These are phyloP conservation scores for Drosophila yakuba DNA, from an alignment of 1,140 invertebrate genomes.

Conservation along the genomic window DNA sequence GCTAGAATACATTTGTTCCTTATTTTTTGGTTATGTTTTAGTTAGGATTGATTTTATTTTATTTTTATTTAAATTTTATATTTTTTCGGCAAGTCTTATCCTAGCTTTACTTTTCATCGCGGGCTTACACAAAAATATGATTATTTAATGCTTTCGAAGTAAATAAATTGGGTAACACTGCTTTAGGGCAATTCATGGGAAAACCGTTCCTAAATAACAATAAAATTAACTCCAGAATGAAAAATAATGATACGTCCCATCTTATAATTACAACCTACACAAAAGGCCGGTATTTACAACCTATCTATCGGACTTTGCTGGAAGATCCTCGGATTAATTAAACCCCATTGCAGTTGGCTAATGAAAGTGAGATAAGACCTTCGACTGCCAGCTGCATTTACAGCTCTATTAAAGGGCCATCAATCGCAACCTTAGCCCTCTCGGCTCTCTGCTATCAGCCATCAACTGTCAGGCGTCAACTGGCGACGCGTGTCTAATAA, in stretches of 20 bases:
- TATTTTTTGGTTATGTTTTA: too few species aligned
- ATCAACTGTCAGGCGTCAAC: conserved; percentile 40
- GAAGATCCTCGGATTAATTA: conserved; percentile 45
- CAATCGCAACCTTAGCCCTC: conserved; percentile 37
- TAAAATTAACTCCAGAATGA: too few species aligned
- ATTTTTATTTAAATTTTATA: too few species aligned
- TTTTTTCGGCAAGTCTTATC: too few species aligned
- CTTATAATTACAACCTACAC: background rate
- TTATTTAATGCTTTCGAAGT: too few species aligned
- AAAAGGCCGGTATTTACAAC: background rate
- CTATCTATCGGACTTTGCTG: conserved; percentile 4
- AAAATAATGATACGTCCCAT: background rate
- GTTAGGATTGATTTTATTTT: too few species aligned
- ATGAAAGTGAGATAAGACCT: conserved; percentile 40
- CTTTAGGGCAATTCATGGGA: too few species aligned
- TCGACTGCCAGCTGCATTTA: conserved; percentile 67
- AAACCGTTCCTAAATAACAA: too few species aligned
- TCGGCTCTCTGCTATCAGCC: conserved; percentile 43
- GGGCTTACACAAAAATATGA: too few species aligned
- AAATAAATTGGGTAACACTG: too few species aligned
- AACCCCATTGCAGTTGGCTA: conserved; percentile 31
- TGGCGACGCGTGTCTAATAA: conserved; percentile 80
- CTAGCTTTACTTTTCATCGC: too few species aligned
- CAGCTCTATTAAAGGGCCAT: conserved; percentile 69
- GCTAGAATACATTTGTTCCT: too few species aligned